phyloP scores from a whole-genome alignment of 2,113 vertebrate genomes.

The Phoxinus phoxinus region DNA sequence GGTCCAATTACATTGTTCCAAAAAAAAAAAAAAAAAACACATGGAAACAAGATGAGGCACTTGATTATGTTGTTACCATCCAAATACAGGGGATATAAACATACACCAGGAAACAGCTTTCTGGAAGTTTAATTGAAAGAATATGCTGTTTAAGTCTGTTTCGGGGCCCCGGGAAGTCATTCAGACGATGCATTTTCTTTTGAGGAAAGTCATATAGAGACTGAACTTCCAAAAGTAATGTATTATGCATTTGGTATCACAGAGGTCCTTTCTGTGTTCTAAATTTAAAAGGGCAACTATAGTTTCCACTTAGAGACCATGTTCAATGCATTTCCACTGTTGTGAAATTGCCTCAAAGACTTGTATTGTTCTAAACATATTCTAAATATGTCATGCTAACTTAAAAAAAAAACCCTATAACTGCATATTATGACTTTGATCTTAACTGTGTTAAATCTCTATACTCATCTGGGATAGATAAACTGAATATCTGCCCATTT shows the following conservation, averaged over 20 bases:
- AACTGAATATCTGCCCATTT: not conserved
- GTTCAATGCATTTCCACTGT: constrained; percentile 36
- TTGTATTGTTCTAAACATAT: constrained; percentile 25
- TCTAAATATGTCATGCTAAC: not conserved
- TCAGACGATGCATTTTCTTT: constrained; percentile 31
- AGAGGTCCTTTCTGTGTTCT: constrained; percentile 48
- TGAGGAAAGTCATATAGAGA: constrained; percentile 28
- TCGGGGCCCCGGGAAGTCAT: constrained; percentile 16
- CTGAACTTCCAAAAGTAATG: constrained; percentile 33
- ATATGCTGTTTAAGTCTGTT: constrained; percentile 33
- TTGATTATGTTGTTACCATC: constrained; percentile 31
- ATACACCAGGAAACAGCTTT: constrained; percentile 3
- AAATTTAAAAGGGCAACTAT: constrained; percentile 43
- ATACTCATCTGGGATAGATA: not conserved
- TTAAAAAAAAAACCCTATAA: not conserved
- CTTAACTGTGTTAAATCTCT: not conserved
- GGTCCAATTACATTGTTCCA: not conserved
- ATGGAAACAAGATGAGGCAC: constrained; percentile 38
- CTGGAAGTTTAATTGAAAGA: constrained; percentile 37
- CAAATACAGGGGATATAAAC: constrained; percentile 17
- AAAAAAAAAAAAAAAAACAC: not conserved
- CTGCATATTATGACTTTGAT: not conserved
- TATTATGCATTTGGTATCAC: constrained; percentile 53
- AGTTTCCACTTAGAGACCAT: constrained; percentile 35
- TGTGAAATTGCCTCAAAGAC: constrained; percentile 27